Conservation (phyloP, 2,113 vertebrate species). For the Atlantisia rogersi region DNA sequence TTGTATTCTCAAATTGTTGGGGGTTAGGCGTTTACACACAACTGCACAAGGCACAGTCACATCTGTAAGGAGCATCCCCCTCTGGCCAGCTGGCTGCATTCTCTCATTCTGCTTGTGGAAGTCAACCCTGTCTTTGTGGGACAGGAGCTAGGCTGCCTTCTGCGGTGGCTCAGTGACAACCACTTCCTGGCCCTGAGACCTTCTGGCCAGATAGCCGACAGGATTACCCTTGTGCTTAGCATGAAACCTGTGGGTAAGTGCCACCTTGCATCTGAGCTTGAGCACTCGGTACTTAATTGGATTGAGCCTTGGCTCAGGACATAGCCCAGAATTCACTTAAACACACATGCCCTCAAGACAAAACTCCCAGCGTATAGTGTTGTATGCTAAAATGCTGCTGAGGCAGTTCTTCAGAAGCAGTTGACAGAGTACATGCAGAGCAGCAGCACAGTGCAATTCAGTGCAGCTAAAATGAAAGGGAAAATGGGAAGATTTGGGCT, state of each 20-base stretch:
- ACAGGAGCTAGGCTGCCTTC: not conserved
- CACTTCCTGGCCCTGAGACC: not conserved
- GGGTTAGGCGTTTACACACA: not conserved
- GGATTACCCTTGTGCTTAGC: not conserved
- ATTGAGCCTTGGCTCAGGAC: not conserved
- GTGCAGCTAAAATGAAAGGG: not conserved
- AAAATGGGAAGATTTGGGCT: not conserved
- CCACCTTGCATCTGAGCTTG: not conserved
- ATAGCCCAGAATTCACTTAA: not conserved
- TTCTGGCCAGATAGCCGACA: not conserved
- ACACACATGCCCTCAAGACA: not conserved
- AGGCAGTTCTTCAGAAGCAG: not conserved
- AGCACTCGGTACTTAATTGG: not conserved
- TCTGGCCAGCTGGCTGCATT: not conserved
- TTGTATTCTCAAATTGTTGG: not conserved
- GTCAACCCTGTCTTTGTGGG: not conserved
- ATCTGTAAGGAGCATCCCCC: not conserved
- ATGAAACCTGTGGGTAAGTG: not conserved
- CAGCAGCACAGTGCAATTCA: not conserved
- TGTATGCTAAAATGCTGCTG: not conserved
- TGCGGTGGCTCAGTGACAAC: not conserved
- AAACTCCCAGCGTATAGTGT: not conserved
- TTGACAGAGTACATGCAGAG: not conserved
- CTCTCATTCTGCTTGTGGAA: not conserved
- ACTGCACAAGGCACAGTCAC: accelerated